Percentiles rank a stretch among this genome's conserved stretches.
Conservation (phyloP, 2,797 vertebrate genomes). For the Chloroceryle inda region DNA sequence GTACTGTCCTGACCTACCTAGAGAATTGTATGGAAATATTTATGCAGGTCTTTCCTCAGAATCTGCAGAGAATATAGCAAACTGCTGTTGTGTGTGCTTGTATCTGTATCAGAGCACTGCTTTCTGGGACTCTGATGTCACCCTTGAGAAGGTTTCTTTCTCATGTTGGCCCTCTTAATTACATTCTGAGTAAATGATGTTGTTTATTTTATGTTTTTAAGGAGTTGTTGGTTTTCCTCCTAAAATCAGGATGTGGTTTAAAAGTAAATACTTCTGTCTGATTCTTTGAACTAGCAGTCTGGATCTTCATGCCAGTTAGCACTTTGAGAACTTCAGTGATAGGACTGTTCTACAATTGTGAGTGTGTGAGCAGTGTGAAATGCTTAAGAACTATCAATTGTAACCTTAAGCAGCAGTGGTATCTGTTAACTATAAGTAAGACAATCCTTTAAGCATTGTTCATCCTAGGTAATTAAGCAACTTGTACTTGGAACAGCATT, state of each 20-base stretch:
- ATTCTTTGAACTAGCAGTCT: neutral
- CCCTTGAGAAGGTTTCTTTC: neutral
- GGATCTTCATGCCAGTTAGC: neutral
- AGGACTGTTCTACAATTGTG: neutral
- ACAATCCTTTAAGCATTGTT: neutral
- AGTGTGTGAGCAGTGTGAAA: neutral
- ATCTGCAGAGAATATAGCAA: rapidly evolving
- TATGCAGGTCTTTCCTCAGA: neutral
- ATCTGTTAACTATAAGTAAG: neutral
- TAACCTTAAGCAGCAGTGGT: neutral
- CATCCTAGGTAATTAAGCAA: neutral
- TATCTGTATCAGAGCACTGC: rapidly evolving
- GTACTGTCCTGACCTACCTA: neutral
- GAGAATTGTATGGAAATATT: neutral
- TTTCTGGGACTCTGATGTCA: neutral
- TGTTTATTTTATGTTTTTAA: neutral
- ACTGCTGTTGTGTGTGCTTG: neutral
- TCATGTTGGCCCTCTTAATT: neutral
- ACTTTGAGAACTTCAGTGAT: neutral
- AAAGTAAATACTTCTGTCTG: neutral
- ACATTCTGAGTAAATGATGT: neutral
- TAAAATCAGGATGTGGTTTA: neutral
- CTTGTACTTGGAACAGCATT: neutral
- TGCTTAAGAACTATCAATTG: neutral
- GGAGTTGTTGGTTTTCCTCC: neutral